Evolutionary conservation across 1,140 invertebrate genomes (phyloP), one percentile per base, ranked within the genome.

Genomic region (Cyclina sinensis): DNA sequence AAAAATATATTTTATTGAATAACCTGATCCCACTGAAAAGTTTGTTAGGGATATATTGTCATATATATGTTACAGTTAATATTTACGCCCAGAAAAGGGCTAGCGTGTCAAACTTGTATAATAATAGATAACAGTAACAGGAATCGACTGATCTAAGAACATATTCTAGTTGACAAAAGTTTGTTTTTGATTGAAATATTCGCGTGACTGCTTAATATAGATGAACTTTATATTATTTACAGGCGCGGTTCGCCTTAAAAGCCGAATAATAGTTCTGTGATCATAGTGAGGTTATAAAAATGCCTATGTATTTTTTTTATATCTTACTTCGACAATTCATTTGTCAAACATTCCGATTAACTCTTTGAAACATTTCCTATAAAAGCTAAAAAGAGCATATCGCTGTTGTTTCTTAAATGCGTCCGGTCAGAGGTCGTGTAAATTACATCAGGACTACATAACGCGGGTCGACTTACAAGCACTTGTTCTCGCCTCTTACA

Each of bases 1-100:
- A 62, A 62, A 62, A 62, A 43, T n/a, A 62, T 62, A 62, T 24
- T 27, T 62, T 62, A 62, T 62, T 62, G 27, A 62, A 62, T 62
- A 62, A 62, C 24, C 24, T 62, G 57, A 62, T 62, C 57, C 24
- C 24, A 27, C 5, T 62, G 57, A 62, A 21, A 43, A 62, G 57
- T 7, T 21, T 27, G 57, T 27, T 62, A 62, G 24, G 57, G 57
- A n/a, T 27, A 3, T 1, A 27, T 9, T 62, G 57, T 62, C 57
- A 24, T 27, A n/a, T 27, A 27, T 62, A 27, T 62, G n/a, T 27
- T 62, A 27, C n/a, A 27, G 9, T 62, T 62, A 27, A 62, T 4
- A 62, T 62, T 62, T 62, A 62, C 57, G 57, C 4, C 2, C 1
- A 27, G 24, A 1, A n/a, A 21, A 62, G n/a, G 24, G n/a, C 57